Evolutionary conservation across 2,888 invertebrate genomes (phyloP), one percentile per base, ranked within the genome.

Genomic region (Campoletis raptor): DNA sequence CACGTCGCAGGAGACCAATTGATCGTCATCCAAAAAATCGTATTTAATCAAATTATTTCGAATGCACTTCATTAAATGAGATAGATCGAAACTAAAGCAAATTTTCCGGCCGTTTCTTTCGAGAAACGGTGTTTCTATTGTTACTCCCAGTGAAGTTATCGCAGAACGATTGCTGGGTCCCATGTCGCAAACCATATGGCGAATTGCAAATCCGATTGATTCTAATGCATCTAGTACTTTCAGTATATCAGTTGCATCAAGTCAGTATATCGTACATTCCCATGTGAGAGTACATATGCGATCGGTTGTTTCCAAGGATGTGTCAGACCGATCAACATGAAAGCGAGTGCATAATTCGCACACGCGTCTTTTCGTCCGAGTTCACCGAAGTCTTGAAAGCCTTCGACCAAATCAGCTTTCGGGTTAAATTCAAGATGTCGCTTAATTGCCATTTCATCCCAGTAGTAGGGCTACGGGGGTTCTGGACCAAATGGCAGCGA

Each of bases 361-460:
- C 79, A 10, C 37, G 82, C 36, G 7, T 87, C 83, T 0, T 48
- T 78, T 5, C 89, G 72, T 8, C 88, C 89, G 24, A 88, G 81
- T 69, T 74, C 72, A 15, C 89, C 91, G 9, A 90, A 66, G 80
- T 91, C 89, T 83, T 89, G 79, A 67, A 85, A 90, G 9, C 90
- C 89, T 67, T 89, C 90, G 18, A 90, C 81, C 15, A 87, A 36
- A 81, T 90, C 89, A 37, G 79, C 80, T 84, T 88, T 85, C 8
- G 87, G 72, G 54, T 89, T 87, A 18, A 89, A 90, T 18, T 90
- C 84, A 2, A 90, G 84, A 57, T 86, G 89, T 42, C 83, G 74
- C 66, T 88, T 90, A 0, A 90, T 89, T 24, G 87, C 54, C 88
- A 90, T 90, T 81, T 91, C 90, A 85, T 91, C 89, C 85, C 88